Conservation (phyloP, 1,140 invertebrate genomes). For the Ceratosolen solmsi region DNA sequence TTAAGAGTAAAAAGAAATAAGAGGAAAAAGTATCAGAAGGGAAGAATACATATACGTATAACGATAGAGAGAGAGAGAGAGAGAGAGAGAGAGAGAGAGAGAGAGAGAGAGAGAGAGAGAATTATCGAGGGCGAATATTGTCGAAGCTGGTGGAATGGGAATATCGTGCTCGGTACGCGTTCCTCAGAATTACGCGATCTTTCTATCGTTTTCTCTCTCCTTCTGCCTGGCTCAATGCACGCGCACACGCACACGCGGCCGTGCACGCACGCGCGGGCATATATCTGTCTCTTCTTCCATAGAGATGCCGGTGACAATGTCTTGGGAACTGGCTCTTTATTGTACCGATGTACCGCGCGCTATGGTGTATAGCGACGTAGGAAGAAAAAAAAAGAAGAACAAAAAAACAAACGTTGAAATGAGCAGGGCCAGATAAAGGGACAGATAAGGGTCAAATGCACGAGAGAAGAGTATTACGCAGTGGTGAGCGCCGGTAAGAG, state of each 20-base stretch:
- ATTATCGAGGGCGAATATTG: background rate
- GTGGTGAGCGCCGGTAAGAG: background rate
- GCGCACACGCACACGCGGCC: no score
- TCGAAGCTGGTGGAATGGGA: constrained; percentile 14
- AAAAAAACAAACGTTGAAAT: constrained; percentile 51
- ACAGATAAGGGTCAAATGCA: constrained; percentile 49
- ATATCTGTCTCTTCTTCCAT: background rate
- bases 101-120: background rate
- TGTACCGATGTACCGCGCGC: background rate
- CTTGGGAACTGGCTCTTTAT: constrained; percentile 46
- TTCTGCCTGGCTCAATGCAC: background rate
- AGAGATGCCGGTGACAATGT: constrained; percentile 25
- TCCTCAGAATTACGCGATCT: constrained; percentile 27
- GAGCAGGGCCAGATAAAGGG: constrained; percentile 50
- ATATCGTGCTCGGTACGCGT: constrained; percentile 1
- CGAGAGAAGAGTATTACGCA: constrained; percentile 9
- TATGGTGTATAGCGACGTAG: background rate
- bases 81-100: constrained; percentile 7
- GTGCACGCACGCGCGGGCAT: background rate
- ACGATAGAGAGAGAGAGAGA: constrained; percentile 16
- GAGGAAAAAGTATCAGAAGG: background rate
- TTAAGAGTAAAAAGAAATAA: constrained; percentile 40
- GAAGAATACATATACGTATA: background rate
- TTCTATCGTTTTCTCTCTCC: constrained; percentile 13
- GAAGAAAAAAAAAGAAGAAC: constrained; percentile 44